Base-by-base conservation (phyloP, 2,113 vertebrate species). In the Cynoglossus semilaevis region DNA sequence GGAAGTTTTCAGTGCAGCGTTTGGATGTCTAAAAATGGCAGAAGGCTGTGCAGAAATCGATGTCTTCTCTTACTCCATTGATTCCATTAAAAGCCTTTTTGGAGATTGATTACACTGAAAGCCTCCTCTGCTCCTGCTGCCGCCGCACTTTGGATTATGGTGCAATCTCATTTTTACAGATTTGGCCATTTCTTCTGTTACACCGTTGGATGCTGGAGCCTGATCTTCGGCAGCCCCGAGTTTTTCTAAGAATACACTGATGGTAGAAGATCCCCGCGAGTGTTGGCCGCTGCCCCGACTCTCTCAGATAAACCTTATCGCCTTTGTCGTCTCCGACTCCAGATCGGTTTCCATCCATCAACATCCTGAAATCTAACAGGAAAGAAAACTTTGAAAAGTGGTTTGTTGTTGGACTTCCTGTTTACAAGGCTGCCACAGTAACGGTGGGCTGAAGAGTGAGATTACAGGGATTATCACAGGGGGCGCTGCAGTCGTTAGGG, bases 11-110 rank as follows among this genome's bases (percentile, higher is more conserved):
- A 60, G 70, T 70, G 63, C 70, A 61, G 52, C 38, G n/a, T 56
- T 79, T 71, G 81, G 79, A 82, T 79, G 81, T 84, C 85, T 87
- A 87, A 88, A 90, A 89, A 89, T 81, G 85, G 87, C 75, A 53
- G 67, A 51, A 60, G 59, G 68, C 69, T 76, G 85, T 74, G 79
- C 58, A 56, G 77, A 79, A 84, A 90, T 91, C 88, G 84, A 91
- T 91, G 77, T 85, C 67, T 41, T 64, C 22, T 79, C 86, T 87
- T 81, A 81, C 79, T 79, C 75, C 86, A 91, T 90, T 88, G 89
- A 90, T 91, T 90, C 83, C 89, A 89, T 90, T 91, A 90, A 89
- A 87, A 90, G 87, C 80, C 83, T 89, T 89, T 90, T 89, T 90
- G 82, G 82, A 90, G 86, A 90, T 89, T 88, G 89, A 91, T 91